Base-by-base conservation (phyloP, 2,797 vertebrate species). In the Alcedo atthis region DNA sequence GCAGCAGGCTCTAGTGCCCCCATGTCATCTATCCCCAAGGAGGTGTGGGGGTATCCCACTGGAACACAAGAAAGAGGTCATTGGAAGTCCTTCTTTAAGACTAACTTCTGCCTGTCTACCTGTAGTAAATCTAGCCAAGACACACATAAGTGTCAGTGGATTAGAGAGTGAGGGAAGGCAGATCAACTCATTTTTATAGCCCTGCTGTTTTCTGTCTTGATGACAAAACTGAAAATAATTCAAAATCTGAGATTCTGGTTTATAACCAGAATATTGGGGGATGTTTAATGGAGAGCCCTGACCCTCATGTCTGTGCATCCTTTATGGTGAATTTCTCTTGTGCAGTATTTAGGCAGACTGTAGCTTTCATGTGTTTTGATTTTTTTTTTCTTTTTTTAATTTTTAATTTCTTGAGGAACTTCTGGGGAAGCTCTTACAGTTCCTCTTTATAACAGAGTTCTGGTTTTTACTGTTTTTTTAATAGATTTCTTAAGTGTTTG, bases 371-470 rank as follows among this genome's bases (percentile, higher is more conserved):
- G 7, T 53, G 55, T 37, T 90, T 88, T 69, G 10, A 69, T 48
- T 46, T 22, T 25, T 49, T 15, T 3, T 26, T 49, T 26, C 5
- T 32, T 22, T 11, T n/a, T 40, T 40, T 6, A 40, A 40, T 40
- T 15, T 40, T 40, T 40, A 40, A 40, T 40, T 40, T 67, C 75
- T 68, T 2, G 18, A 62, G 51, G 17, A 62, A 35, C 35, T 89
- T 93, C 45, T 89, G 67, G 73, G 78, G 85, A 95, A 91, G 35
- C 25, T 87, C 16, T 26, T 70, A 21, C 2, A 21, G 63, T 96
- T 96, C 92, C 80, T 76, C 81, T 80, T 94, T 22, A 10, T 63
- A 53, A 33, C 15, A 10, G 61, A 88, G 63, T 91, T 91, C 92
- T 90, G n/a, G 20, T 45, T 95, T 92, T 74, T 71, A 20, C 15